phyloP scores from a whole-genome alignment of 1,140 invertebrate genomes.

The Diorhabda carinulata region DNA sequence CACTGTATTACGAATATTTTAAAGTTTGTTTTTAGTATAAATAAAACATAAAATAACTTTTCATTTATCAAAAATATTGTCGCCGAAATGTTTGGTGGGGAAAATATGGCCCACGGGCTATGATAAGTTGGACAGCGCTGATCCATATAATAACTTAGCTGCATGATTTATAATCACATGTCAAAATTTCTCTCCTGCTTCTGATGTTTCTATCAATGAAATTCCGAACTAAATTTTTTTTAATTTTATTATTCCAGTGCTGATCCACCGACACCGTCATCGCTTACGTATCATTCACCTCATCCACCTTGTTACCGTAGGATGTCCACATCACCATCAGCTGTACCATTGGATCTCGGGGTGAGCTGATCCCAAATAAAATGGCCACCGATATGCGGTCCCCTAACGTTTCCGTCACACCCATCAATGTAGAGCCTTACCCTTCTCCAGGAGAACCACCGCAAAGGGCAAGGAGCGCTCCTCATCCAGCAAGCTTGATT shows the following conservation, averaged over 20 bases:
- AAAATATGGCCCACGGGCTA: no score
- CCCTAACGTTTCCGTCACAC: conserved; percentile 47
- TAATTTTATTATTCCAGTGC: not conserved
- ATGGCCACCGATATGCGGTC: conserved; percentile 47
- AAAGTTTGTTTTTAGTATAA: no score
- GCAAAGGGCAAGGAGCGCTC: conserved; percentile 32
- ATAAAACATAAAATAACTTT: no score
- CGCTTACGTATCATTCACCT: not conserved
- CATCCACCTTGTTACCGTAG: conserved; percentile 18
- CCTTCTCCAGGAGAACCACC: conserved; percentile 29
- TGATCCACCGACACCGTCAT: conserved; percentile 13
- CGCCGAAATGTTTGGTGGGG: no score
- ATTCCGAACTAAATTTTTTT: no score
- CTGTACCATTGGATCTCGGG: conserved; percentile 20
- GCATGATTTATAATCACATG: no score
- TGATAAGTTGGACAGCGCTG: no score
- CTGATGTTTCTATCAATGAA: no score
- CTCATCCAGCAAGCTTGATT: conserved; percentile 26
- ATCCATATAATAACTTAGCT: no score
- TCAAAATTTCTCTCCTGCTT: no score
- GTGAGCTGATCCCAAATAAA: conserved; percentile 37
- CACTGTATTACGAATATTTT: not conserved
- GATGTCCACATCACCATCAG: conserved; percentile 13
- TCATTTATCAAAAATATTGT: no score
- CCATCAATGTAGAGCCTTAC: conserved; percentile 46